Evolutionary conservation across 2,797 vertebrate species (phyloP), one percentile per base, ranked within the genome.

Genomic region (Cryptoprocta ferox): DNA sequence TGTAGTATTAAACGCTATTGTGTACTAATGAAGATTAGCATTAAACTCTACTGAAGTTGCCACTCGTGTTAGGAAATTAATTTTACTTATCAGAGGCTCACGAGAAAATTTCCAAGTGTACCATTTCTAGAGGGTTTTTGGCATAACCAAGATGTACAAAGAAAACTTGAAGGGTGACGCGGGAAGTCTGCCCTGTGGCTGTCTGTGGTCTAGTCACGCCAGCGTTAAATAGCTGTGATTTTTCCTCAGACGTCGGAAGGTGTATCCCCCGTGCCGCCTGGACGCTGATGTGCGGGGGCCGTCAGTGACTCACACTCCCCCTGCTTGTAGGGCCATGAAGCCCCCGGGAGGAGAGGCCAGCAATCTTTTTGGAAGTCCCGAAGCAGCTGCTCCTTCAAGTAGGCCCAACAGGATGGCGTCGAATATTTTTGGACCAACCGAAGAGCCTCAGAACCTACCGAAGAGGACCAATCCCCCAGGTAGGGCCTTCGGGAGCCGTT

Each of bases 401-500:
- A 99, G 98, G 95, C 98, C 99, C 11, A 99, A 99, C 97, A 99
- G 99, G 96, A 99, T 99, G 99, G 98, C 99, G 16, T 99, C 99
- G 14, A 99, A 98, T 75, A 99, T 99, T 95, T 99, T 99, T 94
- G 98, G 99, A 87, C 97, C 99, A 82, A 98, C 99, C 3, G 99
- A 99, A 94, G 99, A 99, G 97, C 87, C 99, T 70, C 99, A 99
- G 91, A 99, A 93, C 39, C 53, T 98, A 94, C 98, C 99, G 30
- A 99, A 98, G 97, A 99, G 99, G 98, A 99, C 99, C 97, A 99
- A 99, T 94, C 99, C 99, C 95, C 99, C 99, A 99, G 99, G 99
- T 99, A 88, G 98, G 95, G 30, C 78, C 21, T 80, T 61, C 21
- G 30, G 26, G 35, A 18, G 26, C n/a, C 28, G 7, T 26, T 61